Evolutionary conservation across 2,797 vertebrate genomes (phyloP).

Genomic region (Aotus griseimembra): DNA sequence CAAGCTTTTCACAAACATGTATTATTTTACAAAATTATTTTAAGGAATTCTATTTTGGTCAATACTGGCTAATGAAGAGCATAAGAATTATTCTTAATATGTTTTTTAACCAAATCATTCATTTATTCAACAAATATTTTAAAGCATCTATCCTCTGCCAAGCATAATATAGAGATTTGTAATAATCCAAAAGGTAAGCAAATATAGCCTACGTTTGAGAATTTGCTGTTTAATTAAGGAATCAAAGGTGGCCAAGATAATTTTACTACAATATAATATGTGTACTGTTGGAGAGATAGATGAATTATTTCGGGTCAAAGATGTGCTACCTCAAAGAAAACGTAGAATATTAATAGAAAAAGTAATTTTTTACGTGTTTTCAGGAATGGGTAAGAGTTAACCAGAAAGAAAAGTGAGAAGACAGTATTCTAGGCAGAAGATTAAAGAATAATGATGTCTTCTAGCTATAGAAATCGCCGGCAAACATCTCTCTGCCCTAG

Average conservation of each 20-base stretch:
- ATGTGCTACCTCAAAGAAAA: not conserved
- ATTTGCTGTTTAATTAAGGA: not conserved
- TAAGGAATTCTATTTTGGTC: slow-evolving; percentile 6
- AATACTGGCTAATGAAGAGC: not conserved
- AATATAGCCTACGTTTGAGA: not conserved
- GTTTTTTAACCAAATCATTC: not conserved
- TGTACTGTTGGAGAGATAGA: not conserved
- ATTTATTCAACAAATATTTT: not conserved
- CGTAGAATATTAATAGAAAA: not conserved
- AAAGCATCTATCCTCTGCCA: not conserved
- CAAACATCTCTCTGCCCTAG: not conserved
- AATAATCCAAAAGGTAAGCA: not conserved
- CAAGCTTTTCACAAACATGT: not conserved
- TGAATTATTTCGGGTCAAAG: not conserved
- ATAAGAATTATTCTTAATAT: not conserved
- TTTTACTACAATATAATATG: not conserved
- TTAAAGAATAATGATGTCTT: slow-evolving; percentile 19
- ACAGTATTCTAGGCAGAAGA: not conserved
- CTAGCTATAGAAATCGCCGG: not conserved
- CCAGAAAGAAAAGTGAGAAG: not conserved
- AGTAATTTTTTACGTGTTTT: not conserved
- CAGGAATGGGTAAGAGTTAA: not conserved
- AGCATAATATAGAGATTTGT: not conserved
- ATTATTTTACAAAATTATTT: slow-evolving; percentile 19
- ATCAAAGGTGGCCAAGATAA: not conserved